Evolutionary conservation across 1,140 invertebrate genomes (phyloP).

Genomic region (Trichonephila clavata): DNA sequence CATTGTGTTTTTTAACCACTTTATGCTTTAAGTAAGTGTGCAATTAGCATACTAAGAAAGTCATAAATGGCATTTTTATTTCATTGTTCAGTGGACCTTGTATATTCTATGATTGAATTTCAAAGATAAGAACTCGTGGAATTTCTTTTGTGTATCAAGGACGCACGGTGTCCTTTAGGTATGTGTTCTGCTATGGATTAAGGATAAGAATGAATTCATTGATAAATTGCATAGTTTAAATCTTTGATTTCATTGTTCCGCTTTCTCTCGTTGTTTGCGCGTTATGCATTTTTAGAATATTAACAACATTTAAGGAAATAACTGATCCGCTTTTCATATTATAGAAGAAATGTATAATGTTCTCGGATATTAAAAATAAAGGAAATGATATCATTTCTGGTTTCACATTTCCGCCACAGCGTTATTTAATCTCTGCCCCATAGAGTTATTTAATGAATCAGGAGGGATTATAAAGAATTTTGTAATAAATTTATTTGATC

Average conservation of each 20-base stretch:
- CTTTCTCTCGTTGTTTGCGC: background rate
- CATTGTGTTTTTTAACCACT: background rate
- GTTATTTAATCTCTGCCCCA: too few relatives aligned
- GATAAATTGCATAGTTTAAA: background rate
- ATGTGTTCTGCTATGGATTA: background rate
- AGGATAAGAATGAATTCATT: background rate
- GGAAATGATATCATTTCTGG: too few relatives aligned
- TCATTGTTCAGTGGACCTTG: slow-evolving; percentile 15
- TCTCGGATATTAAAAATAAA: too few relatives aligned
- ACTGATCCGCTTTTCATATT: too few relatives aligned
- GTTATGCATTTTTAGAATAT: too few relatives aligned
- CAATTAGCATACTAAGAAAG: background rate
- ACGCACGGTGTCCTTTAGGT: background rate
- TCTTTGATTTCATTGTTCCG: background rate
- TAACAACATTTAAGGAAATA: too few relatives aligned
- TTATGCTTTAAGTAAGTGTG: background rate
- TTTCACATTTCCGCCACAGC: too few relatives aligned
- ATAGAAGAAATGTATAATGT: too few relatives aligned
- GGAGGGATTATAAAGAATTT: too few relatives aligned
- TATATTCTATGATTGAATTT: background rate
- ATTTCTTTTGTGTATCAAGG: slow-evolving; percentile 1
- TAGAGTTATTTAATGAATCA: too few relatives aligned
- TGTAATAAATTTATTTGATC: too few relatives aligned
- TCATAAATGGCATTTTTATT: background rate
- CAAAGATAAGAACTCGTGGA: background rate